Conservation (phyloP, 2,888 invertebrate genomes). For the Amphipyra berbera region DNA sequence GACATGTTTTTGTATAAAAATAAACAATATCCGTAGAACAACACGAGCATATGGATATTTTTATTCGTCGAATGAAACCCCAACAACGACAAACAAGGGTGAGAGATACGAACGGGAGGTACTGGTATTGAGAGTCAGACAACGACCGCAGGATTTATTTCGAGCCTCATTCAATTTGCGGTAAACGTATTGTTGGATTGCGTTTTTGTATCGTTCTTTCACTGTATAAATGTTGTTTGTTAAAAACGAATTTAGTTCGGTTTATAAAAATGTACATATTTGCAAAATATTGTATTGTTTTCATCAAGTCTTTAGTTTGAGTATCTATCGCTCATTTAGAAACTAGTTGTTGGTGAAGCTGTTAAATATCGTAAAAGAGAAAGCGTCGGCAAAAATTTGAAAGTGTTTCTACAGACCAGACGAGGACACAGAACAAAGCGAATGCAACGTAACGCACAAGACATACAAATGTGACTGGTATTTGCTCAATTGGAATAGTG, state of each 20-base stretch:
- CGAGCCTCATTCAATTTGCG: constrained; percentile 88
- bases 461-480: constrained; percentile 80
- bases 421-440: constrained; percentile 77
- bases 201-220: constrained; percentile 77
- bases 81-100: constrained; percentile 82
- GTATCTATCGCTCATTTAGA: constrained; percentile 42
- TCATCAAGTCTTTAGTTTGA: constrained; percentile 8
- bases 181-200: constrained; percentile 85
- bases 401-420: constrained; percentile 77
- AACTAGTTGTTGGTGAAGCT: constrained; percentile 46
- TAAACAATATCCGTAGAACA: constrained; percentile 55
- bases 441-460: constrained; percentile 71
- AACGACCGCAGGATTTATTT: constrained; percentile 87
- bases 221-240: constrained; percentile 71
- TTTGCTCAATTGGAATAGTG: constrained; percentile 76
- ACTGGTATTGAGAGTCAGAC: constrained; percentile 81
- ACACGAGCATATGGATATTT: constrained; percentile 69
- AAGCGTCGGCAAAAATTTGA: constrained; percentile 77
- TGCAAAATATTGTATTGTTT: neutral
- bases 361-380: constrained; percentile 72
- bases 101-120: constrained; percentile 77
- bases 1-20: constrained; percentile 43
- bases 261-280: neutral
- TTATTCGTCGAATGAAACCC: constrained; percentile 74
- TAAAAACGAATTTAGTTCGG: constrained; percentile 60